Evolutionary conservation across 2,797 vertebrate species (phyloP).

Genomic region (Emydoidea blandingii): DNA sequence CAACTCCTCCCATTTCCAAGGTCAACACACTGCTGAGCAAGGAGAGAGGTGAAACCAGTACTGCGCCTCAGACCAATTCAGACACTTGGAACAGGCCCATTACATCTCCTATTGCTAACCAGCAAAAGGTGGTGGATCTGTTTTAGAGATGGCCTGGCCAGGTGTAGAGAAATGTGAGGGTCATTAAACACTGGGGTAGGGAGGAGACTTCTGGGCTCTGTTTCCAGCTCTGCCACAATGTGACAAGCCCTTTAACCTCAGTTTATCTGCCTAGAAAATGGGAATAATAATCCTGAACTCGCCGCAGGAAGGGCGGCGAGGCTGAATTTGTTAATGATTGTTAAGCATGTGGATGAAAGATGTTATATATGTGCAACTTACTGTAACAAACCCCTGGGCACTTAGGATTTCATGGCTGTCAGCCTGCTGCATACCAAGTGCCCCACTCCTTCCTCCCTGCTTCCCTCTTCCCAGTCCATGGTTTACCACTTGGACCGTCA

Average conservation of each 20-base stretch:
- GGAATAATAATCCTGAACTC: background rate
- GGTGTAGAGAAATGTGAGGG: background rate
- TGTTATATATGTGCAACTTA: constrained; percentile 37
- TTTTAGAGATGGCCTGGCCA: background rate
- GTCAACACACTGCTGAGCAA: background rate
- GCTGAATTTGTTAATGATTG: constrained; percentile 60
- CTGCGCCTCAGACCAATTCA: background rate
- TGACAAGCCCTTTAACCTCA: background rate
- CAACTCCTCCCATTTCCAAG: background rate
- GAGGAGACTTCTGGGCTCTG: background rate
- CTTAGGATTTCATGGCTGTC: constrained; percentile 1
- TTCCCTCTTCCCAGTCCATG: background rate
- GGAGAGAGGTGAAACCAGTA: background rate
- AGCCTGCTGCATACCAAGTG: background rate
- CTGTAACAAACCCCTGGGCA: background rate
- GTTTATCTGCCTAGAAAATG: background rate
- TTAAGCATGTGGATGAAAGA: background rate
- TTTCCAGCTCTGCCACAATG: background rate
- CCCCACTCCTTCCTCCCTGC: constrained; percentile 7
- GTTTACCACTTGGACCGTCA: constrained; percentile 28
- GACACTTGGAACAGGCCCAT: background rate
- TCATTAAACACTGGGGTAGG: background rate
- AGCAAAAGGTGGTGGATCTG: background rate
- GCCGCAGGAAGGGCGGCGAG: constrained; percentile 13
- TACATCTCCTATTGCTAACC: background rate